Base-by-base conservation (phyloP, 2,113 vertebrate genomes). In the Stigmatopora nigra region DNA sequence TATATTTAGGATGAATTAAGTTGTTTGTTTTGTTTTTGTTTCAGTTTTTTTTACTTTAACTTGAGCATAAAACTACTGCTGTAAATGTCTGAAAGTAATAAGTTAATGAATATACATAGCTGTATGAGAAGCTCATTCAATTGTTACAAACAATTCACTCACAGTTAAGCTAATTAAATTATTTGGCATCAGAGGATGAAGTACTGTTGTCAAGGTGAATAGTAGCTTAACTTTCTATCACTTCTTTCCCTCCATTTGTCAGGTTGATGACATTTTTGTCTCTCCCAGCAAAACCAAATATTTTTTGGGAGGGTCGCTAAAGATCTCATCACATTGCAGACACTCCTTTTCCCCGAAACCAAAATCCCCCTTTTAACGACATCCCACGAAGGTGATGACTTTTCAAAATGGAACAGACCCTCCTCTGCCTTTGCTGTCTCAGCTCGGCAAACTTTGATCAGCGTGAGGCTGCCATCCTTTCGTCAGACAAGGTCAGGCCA, bases 361-460 rank as follows among this genome's bases (percentile, higher is more conserved):
- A 80, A 82, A 80, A 65, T 63, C 64, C 71, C 77, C 61, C 51
- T 75, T 73, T 71, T 74, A 68, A 70, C 69, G 68, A 73, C 64
- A 70, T 22, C 69, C 73, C 55, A 69, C 67, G 73, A 84, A 86
- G 68, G 59, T 79, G 84, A 82, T 82, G 84, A 84, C 83, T 76
- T 76, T 68, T 71, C 77, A 69, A 65, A 82, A 76, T 20, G 46
- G 46, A 64, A 79, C 77, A 78, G 67, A 36, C 4, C 44, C 17
- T 7, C 14, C 16, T 11, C 25, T 7, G 14, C 20, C 25, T 73
- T 70, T 63, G 78, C 80, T 78, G 81, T 77, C 80, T 84, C 76
- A 73, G 78, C 71, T 65, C 51, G 67, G 72, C 55, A 20, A 82
- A 77, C 81, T 84, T 82, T 83, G 81, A 87, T 85, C 78, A 72